Evolutionary conservation across 92 coral and sea anemone genomes (phyloP).

Genomic region (Meandrina meandrites): DNA sequence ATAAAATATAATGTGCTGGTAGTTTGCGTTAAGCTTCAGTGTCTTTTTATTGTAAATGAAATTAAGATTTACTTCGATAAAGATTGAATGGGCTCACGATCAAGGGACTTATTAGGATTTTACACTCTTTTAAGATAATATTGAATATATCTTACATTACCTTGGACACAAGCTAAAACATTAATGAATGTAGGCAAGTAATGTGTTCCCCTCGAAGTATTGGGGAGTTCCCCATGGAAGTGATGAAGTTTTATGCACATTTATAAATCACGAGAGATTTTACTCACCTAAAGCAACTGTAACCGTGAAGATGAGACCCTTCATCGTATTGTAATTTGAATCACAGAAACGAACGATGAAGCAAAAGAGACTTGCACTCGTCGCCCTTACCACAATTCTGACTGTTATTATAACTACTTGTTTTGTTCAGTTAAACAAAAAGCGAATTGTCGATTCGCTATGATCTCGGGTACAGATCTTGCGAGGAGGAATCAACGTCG

Average conservation of each 20-base stretch:
- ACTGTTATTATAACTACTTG: neutral
- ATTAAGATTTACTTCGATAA: no score
- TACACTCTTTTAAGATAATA: no score
- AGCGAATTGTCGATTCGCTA: neutral
- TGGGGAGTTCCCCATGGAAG: no score
- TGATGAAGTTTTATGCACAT: neutral
- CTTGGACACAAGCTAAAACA: no score
- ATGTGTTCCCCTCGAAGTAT: no score
- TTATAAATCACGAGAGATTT: neutral
- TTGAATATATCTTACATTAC: no score
- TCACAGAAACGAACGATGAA: neutral
- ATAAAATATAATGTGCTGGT: no score
- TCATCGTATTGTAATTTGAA: neutral
- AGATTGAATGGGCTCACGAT: no score
- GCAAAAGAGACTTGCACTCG: neutral
- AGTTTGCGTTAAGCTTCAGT: no score
- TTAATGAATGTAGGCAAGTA: no score
- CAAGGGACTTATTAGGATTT: no score
- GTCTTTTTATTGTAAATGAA: no score
- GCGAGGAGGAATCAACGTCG: neutral
- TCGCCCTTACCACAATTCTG: neutral
- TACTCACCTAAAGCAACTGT: neutral
- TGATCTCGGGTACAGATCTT: neutral
- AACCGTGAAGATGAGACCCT: neutral
- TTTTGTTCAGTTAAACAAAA: neutral